Percentiles rank a stretch among this genome's conserved stretches.
Conservation (phyloP, 1,140 invertebrate species). For the Eupristina koningsbergeri region DNA sequence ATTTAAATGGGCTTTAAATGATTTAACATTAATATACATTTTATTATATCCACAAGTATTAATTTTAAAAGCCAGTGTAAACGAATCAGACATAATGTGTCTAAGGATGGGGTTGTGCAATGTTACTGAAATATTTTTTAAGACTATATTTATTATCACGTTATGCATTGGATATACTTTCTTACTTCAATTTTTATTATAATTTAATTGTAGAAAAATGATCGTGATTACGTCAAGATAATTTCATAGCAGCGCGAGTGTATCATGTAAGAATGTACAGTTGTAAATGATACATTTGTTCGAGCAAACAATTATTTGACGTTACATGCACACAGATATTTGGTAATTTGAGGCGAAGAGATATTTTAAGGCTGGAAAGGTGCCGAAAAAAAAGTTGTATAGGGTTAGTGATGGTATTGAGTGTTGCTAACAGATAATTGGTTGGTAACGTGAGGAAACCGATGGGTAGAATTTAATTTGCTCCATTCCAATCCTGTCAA, state of each 20-base stretch:
- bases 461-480: too few relatives aligned
- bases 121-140: too few relatives aligned
- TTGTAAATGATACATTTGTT: background rate
- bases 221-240: background rate
- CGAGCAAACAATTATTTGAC: background rate
- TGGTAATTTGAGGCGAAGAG: too few relatives aligned
- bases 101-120: too few relatives aligned
- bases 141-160: too few relatives aligned
- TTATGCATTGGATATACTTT: background rate
- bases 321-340: background rate
- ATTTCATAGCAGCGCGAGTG: background rate
- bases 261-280: background rate
- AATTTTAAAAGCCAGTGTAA: too few relatives aligned
- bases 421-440: background rate
- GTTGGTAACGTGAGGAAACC: background rate
- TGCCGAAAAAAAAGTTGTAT: background rate
- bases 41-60: too few relatives aligned
- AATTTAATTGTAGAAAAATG: too few relatives aligned
- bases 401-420: background rate
- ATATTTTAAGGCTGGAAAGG: background rate
- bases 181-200: background rate
- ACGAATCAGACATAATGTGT: too few relatives aligned
- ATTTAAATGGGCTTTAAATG: too few relatives aligned
- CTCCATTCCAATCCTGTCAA: background rate
- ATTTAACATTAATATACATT: too few relatives aligned